Base-by-base conservation (phyloP, 2,797 vertebrate genomes). In the Loriculus beryllinus region DNA sequence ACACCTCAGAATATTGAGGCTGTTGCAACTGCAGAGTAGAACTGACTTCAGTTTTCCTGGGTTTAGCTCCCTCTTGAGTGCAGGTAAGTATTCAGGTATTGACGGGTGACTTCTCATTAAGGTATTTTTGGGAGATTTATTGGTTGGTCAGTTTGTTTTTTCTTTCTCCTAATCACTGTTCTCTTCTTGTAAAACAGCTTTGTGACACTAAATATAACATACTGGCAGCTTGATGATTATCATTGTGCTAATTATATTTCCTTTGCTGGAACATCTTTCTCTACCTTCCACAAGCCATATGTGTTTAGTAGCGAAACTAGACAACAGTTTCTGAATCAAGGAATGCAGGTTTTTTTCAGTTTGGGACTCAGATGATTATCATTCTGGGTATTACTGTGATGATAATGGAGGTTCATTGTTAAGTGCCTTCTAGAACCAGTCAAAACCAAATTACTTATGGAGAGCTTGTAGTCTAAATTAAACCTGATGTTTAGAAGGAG, bases 31-130 rank as follows among this genome's bases (percentile, higher is more conserved):
- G 35, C 47, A 16, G 28, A 37, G 14, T 5, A 10, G 26, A 35
- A 3, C 20, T 7, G 14, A 4, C 18, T 64, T n/a, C 14, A 5
- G 48, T 13, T 26, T 11, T 11, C 9, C 43, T 45, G 6, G 16
- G 3, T 63, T 15, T 4, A 33, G 23, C 8, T 62, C 47, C 10
- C 31, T 21, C 5, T 6, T 11, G 22, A 23, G 29, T 7, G 17
- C n/a, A 26, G 37, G 43, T 2, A 2, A 6, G 10, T 31, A 1
- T 35, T 54, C 20, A 10, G 2, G 22, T 16, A 1, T 7, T 14
- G 9, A 29, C 9, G 35, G 35, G 40, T 48, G 70, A 18, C 26
- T 60, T 19, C 17, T 31, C 60, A 35, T 31, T 3, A 5, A 63
- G 65, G 17, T 8, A 19, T 8, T 59, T 47, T 11, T 9, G 29